Conservation (phyloP, 1,140 invertebrate genomes). For the Bombus waltoni region DNA sequence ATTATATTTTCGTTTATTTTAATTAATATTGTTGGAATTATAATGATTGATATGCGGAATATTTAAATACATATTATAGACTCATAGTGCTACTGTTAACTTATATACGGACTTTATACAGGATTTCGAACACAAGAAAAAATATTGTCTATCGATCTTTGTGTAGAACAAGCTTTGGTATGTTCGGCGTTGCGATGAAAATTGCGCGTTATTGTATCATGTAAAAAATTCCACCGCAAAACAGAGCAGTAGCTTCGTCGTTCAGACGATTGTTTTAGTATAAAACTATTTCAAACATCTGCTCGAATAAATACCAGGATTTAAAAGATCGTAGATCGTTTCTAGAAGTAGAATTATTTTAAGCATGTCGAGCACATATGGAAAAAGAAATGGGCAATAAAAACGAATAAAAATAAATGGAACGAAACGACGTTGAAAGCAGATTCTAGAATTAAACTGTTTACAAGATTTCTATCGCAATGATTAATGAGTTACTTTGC, state of each 20-base stretch:
- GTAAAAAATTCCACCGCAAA: background rate
- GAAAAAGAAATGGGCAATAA: background rate
- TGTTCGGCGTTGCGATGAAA: background rate
- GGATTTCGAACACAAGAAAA: too few species aligned
- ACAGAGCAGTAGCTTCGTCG: background rate
- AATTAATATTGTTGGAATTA: too few species aligned
- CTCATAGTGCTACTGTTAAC: too few species aligned
- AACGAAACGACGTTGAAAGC: background rate
- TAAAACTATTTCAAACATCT: background rate
- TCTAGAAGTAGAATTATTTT: background rate
- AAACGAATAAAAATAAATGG: background rate
- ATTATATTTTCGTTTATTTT: too few species aligned
- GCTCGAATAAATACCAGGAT: background rate
- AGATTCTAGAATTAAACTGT: background rate
- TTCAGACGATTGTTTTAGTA: too few species aligned
- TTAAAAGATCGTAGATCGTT: background rate
- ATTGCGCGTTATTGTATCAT: background rate
- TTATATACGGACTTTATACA: too few species aligned
- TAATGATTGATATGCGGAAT: too few species aligned
- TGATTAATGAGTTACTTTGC: background rate
- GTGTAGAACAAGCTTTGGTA: background rate
- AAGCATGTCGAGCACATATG: background rate
- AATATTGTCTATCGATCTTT: too few species aligned
- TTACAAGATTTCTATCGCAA: background rate
- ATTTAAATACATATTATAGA: too few species aligned